Base-by-base conservation (phyloP, 1,140 invertebrate species). In the Coptotermes formosanus region DNA sequence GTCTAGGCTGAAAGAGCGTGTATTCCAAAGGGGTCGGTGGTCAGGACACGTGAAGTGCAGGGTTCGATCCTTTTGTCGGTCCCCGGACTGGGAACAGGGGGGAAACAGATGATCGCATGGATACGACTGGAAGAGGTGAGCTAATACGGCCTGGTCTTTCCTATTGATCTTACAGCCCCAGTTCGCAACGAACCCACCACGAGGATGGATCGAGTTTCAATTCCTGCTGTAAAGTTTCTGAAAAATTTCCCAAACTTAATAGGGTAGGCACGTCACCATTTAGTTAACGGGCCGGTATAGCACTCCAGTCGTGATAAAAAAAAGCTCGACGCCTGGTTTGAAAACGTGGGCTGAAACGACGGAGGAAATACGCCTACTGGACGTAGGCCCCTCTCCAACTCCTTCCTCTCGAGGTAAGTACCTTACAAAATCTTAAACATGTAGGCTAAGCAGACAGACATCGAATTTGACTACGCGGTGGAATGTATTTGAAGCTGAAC, bases 361-460 rank as follows among this genome's bases (percentile, higher is more conserved):
- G 83, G 83, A 84, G 52, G 83, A 84, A 84, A 84, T 84, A 84
- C 83, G 83, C 48, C 45, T 84, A 16, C 30, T 84, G 83, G 83
- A 84, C 48, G 48, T 84, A 30, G 83, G 83, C n/a, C 83, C 83
- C 30, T 84, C 83, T 55, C 83, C 83, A 30, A 84, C 83, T 48
- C 83, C 45, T 32, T 84, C 83, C 83, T 84, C 83, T 14, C 83
- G 52, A 84, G 83, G 83, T 84, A 84, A 52, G 64, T 75, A 6
- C 9, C 52, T 19, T 55, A 19, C 0, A 55, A 12, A 4, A 48
- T 48, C 16, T 48, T 0, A 12, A 48, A 48, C 45, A 48, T 48
- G 45, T 16, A 48, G 45, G 11, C 45, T 48, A 48, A 19, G 52
- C 19, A 55, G 52, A 55, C 52, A 55, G 52, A 55, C 4, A 55